Conservation (phyloP, 2,888 invertebrate genomes). For the Lysandra coridon region DNA sequence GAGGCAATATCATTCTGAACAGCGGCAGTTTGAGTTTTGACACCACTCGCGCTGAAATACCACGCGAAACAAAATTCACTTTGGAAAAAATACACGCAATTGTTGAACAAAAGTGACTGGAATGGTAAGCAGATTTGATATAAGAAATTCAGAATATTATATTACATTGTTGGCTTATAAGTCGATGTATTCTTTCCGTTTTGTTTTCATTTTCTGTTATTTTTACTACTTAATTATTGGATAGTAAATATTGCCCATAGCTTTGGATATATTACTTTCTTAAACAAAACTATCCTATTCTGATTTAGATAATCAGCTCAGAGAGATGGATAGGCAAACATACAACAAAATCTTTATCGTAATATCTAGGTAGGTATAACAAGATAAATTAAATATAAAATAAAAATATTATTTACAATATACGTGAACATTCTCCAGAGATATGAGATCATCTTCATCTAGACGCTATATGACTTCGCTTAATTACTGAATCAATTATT, state of each 20-base stretch:
- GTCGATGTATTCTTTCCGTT: background rate
- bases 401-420: too few relatives aligned
- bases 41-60: background rate
- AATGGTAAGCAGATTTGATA: background rate
- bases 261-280: too few relatives aligned
- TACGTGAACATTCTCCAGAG: background rate
- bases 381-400: too few relatives aligned
- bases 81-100: background rate
- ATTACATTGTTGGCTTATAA: background rate
- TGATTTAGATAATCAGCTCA: too few relatives aligned
- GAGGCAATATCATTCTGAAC: background rate
- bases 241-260: too few relatives aligned
- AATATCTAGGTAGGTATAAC: too few relatives aligned
- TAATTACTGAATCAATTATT: slow-evolving; percentile 5
- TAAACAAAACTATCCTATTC: too few relatives aligned
- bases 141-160: background rate
- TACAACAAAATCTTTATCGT: too few relatives aligned
- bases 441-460: background rate
- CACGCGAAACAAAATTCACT: background rate
- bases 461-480: background rate
- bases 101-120: background rate
- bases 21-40: background rate
- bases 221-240: too few relatives aligned
- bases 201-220: background rate
- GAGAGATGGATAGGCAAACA: too few relatives aligned